These are phyloP conservation scores for Amia ocellicauda DNA, from an alignment of 2,113 vertebrate genomes.

Conservation along the genomic window DNA sequence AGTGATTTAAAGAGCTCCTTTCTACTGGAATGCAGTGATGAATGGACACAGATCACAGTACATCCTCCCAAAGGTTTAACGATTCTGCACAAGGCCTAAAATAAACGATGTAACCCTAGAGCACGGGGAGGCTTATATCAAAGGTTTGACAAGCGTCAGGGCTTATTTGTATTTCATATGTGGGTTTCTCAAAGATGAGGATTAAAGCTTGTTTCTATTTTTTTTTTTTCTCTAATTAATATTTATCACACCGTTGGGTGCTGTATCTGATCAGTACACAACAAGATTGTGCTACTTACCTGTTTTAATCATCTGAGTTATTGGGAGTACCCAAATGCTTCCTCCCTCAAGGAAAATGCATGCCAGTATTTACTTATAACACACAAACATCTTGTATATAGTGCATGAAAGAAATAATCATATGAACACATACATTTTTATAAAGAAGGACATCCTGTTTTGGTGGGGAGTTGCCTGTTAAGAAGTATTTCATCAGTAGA, in stretches of 20 bases:
- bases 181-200: neutral
- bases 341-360: too few relatives aligned
- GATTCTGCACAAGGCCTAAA: slow-evolving; percentile 1
- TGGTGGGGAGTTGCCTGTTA: too few relatives aligned
- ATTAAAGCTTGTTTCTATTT: neutral
- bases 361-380: too few relatives aligned
- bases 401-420: too few relatives aligned
- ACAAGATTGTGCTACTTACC: too few relatives aligned
- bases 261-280: neutral
- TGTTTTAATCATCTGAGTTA: too few relatives aligned
- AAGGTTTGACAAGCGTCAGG: neutral
- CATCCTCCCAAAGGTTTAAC: slow-evolving; percentile 5
- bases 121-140: neutral
- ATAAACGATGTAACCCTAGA: slow-evolving; percentile 9
- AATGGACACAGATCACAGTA: slow-evolving; percentile 8
- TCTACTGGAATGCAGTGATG: slow-evolving; percentile 6
- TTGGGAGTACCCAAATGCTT: too few relatives aligned
- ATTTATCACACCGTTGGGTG: neutral
- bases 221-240: neutral
- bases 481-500: too few relatives aligned
- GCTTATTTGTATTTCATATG: neutral
- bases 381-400: too few relatives aligned
- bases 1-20: slow-evolving; percentile 14
- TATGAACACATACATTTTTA: too few relatives aligned
- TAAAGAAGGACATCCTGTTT: too few relatives aligned